Percentiles rank a stretch among this genome's conserved stretches.
Evolutionary conservation across 2,797 vertebrate genomes (phyloP).

Genomic region (Helicolenus hilgendorfi): DNA sequence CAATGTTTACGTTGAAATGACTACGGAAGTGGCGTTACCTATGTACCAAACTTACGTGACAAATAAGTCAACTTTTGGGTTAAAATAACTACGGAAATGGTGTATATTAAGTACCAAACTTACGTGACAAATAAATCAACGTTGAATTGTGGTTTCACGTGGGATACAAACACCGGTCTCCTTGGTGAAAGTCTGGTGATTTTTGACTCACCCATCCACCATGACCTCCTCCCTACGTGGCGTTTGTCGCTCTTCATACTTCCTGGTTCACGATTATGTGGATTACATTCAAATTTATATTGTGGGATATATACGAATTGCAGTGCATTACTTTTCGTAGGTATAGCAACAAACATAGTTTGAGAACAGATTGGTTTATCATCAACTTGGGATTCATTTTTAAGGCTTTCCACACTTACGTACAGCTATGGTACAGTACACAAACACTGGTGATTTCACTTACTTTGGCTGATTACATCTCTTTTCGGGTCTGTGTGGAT

Average conservation of each 20-base stretch:
- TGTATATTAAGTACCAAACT: not conserved
- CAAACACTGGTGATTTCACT: not conserved
- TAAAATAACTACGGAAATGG: no score
- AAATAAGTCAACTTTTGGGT: no score
- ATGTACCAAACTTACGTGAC: rapidly evolving
- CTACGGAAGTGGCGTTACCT: no score
- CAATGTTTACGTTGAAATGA: rapidly evolving
- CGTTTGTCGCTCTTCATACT: not conserved
- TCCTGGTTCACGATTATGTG: not conserved
- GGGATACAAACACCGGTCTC: not conserved
- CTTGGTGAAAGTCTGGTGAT: not conserved
- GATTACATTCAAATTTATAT: not conserved
- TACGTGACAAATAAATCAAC: not conserved
- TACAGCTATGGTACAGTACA: not conserved
- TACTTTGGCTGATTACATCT: not conserved
- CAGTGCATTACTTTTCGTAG: not conserved
- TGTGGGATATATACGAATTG: not conserved
- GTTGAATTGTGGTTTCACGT: not conserved
- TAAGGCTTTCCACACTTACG: no score
- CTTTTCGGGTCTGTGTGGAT: not conserved
- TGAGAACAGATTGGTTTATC: no score
- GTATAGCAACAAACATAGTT: no score
- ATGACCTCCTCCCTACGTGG: not conserved
- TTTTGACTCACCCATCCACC: rapidly evolving
- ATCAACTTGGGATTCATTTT: not conserved